phyloP scores from a whole-genome alignment of 2,113 vertebrate genomes.

The Stigmatopora nigra region DNA sequence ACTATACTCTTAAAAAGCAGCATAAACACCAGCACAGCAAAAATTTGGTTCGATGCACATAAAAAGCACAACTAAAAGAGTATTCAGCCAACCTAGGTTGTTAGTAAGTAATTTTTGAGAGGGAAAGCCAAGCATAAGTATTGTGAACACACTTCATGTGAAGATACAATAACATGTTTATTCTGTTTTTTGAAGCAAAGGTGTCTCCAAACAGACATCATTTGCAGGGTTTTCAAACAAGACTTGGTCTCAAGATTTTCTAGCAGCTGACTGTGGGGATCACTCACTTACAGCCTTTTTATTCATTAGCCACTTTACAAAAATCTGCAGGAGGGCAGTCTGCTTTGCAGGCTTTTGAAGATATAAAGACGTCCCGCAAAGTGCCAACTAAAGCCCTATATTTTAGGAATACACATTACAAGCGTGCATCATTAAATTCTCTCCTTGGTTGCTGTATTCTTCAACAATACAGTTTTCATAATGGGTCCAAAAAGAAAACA shows the following conservation, averaged over 20 bases:
- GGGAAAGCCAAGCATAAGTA: not conserved
- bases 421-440: not conserved
- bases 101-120: not conserved
- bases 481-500: not conserved
- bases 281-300: not conserved
- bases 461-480: not conserved
- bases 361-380: conserved; percentile 1
- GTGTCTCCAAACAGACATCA: too few species aligned
- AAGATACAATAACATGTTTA: too few species aligned
- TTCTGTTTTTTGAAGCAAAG: too few species aligned
- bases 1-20: not conserved
- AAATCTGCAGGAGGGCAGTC: not conserved
- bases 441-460: not conserved
- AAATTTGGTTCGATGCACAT: not conserved
- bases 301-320: not conserved
- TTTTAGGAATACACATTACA: not conserved
- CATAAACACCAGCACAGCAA: not conserved
- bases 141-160: too few species aligned
- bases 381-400: not conserved
- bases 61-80: not conserved
- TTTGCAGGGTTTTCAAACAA: too few species aligned
- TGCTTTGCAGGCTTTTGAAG: not conserved
- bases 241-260: too few species aligned
- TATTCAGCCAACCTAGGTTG: not conserved
- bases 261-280: not conserved